Evolutionary conservation across 2,888 invertebrate species (phyloP).

Genomic region (Sinohyriopsis cumingii): DNA sequence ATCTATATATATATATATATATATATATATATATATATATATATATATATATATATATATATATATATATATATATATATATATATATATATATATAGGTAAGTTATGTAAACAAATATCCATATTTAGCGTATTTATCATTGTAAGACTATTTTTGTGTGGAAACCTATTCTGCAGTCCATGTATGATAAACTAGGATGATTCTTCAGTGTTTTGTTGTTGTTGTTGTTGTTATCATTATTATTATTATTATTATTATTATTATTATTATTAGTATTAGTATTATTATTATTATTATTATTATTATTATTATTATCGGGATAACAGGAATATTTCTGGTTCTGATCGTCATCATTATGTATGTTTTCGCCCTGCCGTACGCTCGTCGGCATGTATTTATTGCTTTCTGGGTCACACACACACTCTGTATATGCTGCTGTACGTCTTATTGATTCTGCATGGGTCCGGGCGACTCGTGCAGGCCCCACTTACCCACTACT

Average conservation of each 20-base stretch:
- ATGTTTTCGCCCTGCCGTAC: slow-evolving; percentile 76
- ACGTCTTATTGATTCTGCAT: slow-evolving; percentile 76
- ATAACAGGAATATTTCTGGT: slow-evolving; percentile 76
- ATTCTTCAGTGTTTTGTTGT: no score
- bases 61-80: no score
- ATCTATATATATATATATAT: no score
- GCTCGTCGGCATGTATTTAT: slow-evolving; percentile 76
- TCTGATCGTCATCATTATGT: slow-evolving; percentile 75
- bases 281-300: background rate
- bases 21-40: no score
- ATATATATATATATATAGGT: no score
- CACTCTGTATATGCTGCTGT: slow-evolving; percentile 76
- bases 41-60: no score
- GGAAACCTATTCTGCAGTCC: no score
- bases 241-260: slow-evolving; percentile 11
- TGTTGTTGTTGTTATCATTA: no score
- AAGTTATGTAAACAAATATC: no score
- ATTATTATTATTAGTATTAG: slow-evolving; percentile 11
- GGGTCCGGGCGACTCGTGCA: slow-evolving; percentile 77
- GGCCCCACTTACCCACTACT: slow-evolving; percentile 76
- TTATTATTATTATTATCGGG: slow-evolving; percentile 62
- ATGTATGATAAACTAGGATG: no score
- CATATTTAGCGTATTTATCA: no score
- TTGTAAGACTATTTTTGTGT: no score
- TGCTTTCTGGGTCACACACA: slow-evolving; percentile 78